phyloP scores from a whole-genome alignment of 92 coral and sea anemone genomes.

The Phenganax subtilis region DNA sequence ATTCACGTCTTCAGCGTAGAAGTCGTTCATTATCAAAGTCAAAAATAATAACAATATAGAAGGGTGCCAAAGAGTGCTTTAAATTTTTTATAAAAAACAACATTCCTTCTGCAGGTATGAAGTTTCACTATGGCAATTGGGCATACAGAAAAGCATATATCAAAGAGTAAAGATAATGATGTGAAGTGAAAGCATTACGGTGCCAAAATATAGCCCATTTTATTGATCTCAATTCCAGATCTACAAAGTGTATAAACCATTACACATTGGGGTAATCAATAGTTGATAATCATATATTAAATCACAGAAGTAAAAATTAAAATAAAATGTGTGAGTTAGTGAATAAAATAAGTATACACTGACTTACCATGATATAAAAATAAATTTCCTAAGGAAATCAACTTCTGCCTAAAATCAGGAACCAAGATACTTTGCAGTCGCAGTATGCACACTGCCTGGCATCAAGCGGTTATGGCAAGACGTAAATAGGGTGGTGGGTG shows the following conservation, averaged over 20 bases:
- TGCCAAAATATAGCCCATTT: not conserved
- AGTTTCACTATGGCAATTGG: slow-evolving; percentile 6
- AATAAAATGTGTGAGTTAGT: slow-evolving; percentile 13
- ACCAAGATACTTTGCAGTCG: slow-evolving; percentile 22
- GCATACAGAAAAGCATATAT: slow-evolving; percentile 17
- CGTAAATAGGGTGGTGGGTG: not conserved
- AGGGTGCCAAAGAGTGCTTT: slow-evolving; percentile 20
- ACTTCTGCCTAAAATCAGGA: slow-evolving; percentile 16
- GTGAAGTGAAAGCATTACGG: not conserved
- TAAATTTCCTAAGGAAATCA: not conserved
- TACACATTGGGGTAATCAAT: not conserved
- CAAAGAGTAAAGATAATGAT: not conserved
- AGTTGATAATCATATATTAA: not conserved
- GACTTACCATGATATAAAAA: slow-evolving; percentile 13
- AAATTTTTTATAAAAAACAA: not conserved
- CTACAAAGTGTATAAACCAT: not conserved
- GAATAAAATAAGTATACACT: not conserved
- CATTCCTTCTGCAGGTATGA: slow-evolving; percentile 8
- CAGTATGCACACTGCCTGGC: slow-evolving; percentile 2
- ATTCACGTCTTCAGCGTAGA: slow-evolving; percentile 26
- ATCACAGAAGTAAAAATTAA: not conserved
- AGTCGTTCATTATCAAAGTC: slow-evolving; percentile 16
- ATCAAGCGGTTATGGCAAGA: not conserved
- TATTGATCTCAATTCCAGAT: slow-evolving; percentile 12
- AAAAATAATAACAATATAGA: not conserved